Evolutionary conservation across 2,888 invertebrate species (phyloP).

Genomic region (Acanthopleura granulata): DNA sequence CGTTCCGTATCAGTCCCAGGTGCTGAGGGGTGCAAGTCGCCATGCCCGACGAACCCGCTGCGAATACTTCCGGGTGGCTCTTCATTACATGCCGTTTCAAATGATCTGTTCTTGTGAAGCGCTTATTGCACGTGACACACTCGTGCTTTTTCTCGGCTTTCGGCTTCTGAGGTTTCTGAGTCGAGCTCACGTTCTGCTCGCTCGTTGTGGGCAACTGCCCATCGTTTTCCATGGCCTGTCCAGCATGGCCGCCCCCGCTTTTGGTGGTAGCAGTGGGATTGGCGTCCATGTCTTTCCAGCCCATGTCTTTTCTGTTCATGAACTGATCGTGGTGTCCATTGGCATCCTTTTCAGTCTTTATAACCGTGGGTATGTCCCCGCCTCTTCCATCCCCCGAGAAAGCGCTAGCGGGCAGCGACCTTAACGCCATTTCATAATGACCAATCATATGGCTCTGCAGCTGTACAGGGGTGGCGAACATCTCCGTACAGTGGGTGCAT

Average conservation of each 20-base stretch:
- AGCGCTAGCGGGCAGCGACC: not conserved
- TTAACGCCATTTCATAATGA: not conserved
- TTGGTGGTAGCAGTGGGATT: not conserved
- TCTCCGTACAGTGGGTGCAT: not conserved
- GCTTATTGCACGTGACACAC: not conserved
- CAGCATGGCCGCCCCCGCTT: not conserved
- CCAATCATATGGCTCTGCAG: not conserved
- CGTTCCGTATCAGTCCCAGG: not conserved
- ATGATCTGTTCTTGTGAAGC: not conserved
- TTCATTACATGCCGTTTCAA: not conserved
- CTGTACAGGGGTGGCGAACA: not conserved
- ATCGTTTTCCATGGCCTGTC: not conserved
- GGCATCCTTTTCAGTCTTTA: not conserved
- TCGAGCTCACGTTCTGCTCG: not conserved
- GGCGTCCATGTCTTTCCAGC: not conserved
- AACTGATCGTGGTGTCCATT: not conserved
- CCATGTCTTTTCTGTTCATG: not conserved
- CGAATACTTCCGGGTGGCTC: not conserved
- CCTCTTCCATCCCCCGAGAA: not conserved
- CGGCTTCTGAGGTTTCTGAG: not conserved
- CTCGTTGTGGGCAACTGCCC: not conserved
- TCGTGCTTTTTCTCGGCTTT: constrained; percentile 4
- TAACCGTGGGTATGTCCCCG: not conserved
- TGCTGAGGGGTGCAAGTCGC: not conserved
- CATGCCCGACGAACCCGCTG: not conserved